Evolutionary conservation across 2,888 invertebrate genomes (phyloP).

Genomic region (Automeris io): DNA sequence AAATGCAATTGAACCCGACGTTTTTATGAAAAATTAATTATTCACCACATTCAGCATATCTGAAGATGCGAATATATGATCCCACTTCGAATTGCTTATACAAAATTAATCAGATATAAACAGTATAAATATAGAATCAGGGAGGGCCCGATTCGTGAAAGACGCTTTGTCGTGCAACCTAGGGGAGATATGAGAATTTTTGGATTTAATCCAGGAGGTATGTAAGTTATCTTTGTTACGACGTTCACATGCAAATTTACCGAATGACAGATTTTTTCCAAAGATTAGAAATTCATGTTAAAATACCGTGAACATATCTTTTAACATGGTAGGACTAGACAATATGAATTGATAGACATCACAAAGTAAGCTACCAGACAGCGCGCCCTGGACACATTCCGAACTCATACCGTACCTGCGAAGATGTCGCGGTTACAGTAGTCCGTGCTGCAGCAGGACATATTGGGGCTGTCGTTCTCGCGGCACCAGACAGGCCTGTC

Average conservation of each 20-base stretch:
- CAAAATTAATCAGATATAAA: slow-evolving; percentile 5
- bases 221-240: slow-evolving; percentile 14
- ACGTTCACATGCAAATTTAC: slow-evolving; percentile 34
- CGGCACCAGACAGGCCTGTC: slow-evolving; percentile 79
- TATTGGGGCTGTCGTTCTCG: slow-evolving; percentile 50
- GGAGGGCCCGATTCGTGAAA: slow-evolving; percentile 13
- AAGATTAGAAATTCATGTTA: slow-evolving; percentile 11
- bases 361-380: slow-evolving; percentile 59
- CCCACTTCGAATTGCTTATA: neutral
- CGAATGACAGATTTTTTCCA: slow-evolving; percentile 12
- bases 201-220: slow-evolving; percentile 9
- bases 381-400: slow-evolving; percentile 47
- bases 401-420: slow-evolving; percentile 55
- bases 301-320: slow-evolving; percentile 23
- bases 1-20: slow-evolving; percentile 19
- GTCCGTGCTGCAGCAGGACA: slow-evolving; percentile 82
- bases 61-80: slow-evolving; percentile 1
- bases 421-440: slow-evolving; percentile 79
- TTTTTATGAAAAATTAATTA: slow-evolving; percentile 3
- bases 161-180: slow-evolving; percentile 7
- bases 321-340: slow-evolving; percentile 24
- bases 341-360: slow-evolving; percentile 51
- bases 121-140: slow-evolving; percentile 12
- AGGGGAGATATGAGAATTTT: slow-evolving; percentile 12
- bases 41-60: slow-evolving; percentile 7